Evolutionary conservation across 2,113 vertebrate species (phyloP).

Genomic region (Rhinolophus ferrumequinum): DNA sequence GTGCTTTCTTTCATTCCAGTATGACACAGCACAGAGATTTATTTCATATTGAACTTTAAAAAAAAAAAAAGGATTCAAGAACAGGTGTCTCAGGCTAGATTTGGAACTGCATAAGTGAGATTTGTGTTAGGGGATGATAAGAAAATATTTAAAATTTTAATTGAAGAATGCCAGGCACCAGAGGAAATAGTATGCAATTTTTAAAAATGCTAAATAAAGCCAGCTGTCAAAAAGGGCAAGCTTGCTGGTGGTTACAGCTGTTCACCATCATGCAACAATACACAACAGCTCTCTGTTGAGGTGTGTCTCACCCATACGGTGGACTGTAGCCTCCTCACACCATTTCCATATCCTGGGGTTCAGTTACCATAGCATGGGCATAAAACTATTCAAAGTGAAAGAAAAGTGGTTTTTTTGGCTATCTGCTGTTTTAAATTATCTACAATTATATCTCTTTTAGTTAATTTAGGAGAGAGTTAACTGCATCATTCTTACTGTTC

Average conservation of each 20-base stretch:
- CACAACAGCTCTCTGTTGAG: neutral
- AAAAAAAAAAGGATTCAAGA: conserved; percentile 59
- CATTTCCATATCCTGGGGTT: neutral
- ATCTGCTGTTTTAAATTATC: neutral
- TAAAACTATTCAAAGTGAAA: conserved; percentile 6
- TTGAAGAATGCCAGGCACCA: conserved; percentile 38
- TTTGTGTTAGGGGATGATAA: conserved; percentile 41
- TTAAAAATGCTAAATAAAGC: conserved; percentile 63
- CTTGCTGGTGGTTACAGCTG: conserved; percentile 26
- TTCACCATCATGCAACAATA: neutral
- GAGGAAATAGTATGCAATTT: conserved; percentile 65
- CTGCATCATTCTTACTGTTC: neutral
- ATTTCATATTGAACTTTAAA: conserved; percentile 20
- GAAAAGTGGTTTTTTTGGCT: neutral
- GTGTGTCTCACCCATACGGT: neutral
- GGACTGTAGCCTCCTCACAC: neutral
- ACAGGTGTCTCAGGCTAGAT: conserved; percentile 57
- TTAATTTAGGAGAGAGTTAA: conserved; percentile 27
- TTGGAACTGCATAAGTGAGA: conserved; percentile 48
- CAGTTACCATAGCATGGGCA: neutral
- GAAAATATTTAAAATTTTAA: conserved; percentile 65
- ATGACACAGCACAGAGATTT: conserved; percentile 9
- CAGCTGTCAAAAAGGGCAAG: conserved; percentile 51
- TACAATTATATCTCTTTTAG: neutral
- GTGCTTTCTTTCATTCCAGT: neutral